phyloP scores from a whole-genome alignment of 2,888 invertebrate species.

The Monopis laevigella region DNA sequence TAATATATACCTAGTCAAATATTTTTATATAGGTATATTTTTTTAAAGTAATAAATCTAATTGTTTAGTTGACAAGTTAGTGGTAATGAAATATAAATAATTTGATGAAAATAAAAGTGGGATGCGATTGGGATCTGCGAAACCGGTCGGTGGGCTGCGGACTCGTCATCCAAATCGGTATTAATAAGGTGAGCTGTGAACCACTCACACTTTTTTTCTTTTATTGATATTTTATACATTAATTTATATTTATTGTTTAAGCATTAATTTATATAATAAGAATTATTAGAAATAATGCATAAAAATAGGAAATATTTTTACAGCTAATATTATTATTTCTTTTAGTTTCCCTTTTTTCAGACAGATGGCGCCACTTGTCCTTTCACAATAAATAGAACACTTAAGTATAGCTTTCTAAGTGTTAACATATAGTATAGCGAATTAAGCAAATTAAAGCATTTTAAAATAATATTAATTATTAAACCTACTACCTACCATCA shows the following conservation, averaged over 20 bases:
- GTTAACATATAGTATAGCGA: no score
- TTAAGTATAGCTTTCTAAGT: background rate
- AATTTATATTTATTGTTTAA: no score
- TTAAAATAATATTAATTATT: no score
- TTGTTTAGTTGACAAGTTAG: conserved; percentile 31
- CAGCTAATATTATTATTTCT: background rate
- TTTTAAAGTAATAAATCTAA: no score
- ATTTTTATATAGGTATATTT: no score
- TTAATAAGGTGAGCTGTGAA: conserved; percentile 54
- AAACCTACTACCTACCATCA: no score
- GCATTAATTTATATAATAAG: background rate
- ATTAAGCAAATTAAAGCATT: no score
- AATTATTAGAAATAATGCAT: background rate
- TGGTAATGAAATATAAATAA: conserved; percentile 41
- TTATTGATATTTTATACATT: no score
- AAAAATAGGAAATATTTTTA: background rate
- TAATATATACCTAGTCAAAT: no score
- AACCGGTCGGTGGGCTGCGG: conserved; percentile 37
- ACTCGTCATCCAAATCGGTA: conserved; percentile 46
- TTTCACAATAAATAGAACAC: no score
- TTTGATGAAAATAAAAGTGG: conserved; percentile 46
- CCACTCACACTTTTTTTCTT: conserved; percentile 54
- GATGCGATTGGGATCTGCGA: conserved; percentile 31
- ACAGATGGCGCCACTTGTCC: background rate
- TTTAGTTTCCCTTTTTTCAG: background rate